A percentile compares a stretch with the other conserved stretches of the same genome.
Conservation (phyloP, 2,113 vertebrate genomes). For the Tragulus kanchil region DNA sequence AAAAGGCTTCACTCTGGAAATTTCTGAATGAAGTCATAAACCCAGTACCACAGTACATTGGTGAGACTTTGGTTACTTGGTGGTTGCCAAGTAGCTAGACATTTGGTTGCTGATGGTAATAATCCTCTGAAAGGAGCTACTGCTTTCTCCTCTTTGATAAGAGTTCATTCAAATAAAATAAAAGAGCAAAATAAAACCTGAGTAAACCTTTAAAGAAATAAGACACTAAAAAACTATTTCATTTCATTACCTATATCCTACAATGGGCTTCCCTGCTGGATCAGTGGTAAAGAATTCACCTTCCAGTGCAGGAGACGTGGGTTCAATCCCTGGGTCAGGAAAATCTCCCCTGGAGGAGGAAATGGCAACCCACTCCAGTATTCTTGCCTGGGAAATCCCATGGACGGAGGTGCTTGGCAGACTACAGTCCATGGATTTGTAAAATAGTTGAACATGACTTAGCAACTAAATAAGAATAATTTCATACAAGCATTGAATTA, state of each 20-base stretch:
- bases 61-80: not conserved
- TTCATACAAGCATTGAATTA: not conserved
- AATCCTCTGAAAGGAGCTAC: not conserved
- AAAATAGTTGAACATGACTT: not conserved
- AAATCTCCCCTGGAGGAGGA: not conserved
- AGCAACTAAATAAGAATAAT: not conserved
- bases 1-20: slow-evolving; percentile 53
- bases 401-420: not conserved
- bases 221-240: not conserved
- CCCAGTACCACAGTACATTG: not conserved
- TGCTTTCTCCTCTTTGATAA: not conserved
- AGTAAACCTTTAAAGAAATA: not conserved
- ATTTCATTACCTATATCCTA: not conserved
- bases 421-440: not conserved
- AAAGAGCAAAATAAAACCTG: not conserved
- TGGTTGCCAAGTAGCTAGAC: not conserved
- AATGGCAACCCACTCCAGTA: not conserved
- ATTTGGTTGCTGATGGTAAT: not conserved
- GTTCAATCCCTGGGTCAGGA: not conserved
- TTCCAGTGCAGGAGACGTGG: not conserved
- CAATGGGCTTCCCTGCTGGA: not conserved
- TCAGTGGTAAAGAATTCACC: not conserved
- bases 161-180: not conserved
- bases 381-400: not conserved
- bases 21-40: slow-evolving; percentile 57